Evolutionary conservation across 2,113 vertebrate species (phyloP), one percentile per base, ranked within the genome.

Genomic region (Copsychus sechellarum): DNA sequence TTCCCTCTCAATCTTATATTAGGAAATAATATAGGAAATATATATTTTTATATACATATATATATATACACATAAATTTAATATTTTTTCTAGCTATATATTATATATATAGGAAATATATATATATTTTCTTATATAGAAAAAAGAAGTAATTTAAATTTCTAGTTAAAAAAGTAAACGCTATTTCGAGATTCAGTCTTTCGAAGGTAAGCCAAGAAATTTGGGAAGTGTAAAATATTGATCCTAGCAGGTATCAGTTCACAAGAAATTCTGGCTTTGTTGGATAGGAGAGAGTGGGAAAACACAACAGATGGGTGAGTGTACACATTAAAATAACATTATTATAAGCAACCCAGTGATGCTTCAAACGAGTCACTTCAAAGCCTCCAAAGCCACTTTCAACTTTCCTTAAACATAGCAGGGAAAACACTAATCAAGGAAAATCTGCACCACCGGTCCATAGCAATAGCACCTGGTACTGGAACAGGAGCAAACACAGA

Each of bases 391-490:
- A 81, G 45, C 29, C 38, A 24, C 26, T 78, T 14, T 56, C 48
- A 47, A 9, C 1, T 6, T 51, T 60, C 83, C 34, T 80, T n/a
- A 56, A 56, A 43, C 56, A 26, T 0, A 67, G 12, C 0, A 0
- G 20, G 64, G 14, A 18, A 76, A 91, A n/a, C 13, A 62, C 9
- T 1, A 53, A 72, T 28, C 9, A n/a, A 31, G 40, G 43, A 47
- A 56, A 85, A 40, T 7, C 48, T 79, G 57, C 40, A 7, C 6
- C 29, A 8, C 28, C 29, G 24, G 2, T 81, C 11, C 48, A 12
- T 38, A 36, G 36, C 36, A 36, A 36, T 36, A 36, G 36, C 36
- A 36, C 36, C 36, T 36, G 36, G 9, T 36, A 36, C 36, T 36
- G 36, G 36, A 9, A 36, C 36, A 36, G 36, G 36, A 36, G 36